phyloP scores from a whole-genome alignment of 2,888 invertebrate species.

The Lysandra bellargus region DNA sequence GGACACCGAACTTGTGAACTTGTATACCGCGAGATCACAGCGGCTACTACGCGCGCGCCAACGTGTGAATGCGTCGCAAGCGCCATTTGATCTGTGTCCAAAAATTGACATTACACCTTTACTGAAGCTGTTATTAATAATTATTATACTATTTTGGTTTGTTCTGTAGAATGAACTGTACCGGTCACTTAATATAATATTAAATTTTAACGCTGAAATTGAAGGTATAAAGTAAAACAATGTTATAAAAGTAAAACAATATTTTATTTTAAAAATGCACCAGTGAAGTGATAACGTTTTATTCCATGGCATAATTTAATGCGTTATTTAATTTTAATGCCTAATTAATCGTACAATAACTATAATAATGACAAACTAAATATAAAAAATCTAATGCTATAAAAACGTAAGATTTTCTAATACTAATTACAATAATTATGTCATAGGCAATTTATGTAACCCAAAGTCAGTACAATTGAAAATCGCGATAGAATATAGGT shows the following conservation, averaged over 20 bases:
- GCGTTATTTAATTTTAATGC: background rate
- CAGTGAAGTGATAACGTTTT: background rate
- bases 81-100: too few relatives aligned
- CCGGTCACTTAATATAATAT: background rate
- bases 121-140: too few relatives aligned
- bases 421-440: background rate
- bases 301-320: background rate
- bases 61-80: too few relatives aligned
- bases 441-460: background rate
- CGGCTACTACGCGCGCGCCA: too few relatives aligned
- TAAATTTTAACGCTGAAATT: background rate
- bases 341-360: background rate
- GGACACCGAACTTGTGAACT: too few relatives aligned
- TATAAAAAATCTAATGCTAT: background rate
- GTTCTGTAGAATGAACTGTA: background rate
- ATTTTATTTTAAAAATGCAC: slow-evolving; percentile 9
- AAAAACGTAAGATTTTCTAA: too few relatives aligned
- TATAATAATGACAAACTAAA: slow-evolving; percentile 40
- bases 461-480: too few relatives aligned
- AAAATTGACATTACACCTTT: too few relatives aligned
- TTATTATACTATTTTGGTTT: too few relatives aligned
- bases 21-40: too few relatives aligned
- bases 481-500: background rate
- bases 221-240: background rate
- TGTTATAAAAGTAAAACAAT: background rate